Conservation (phyloP, 2,797 vertebrate species). For the Dicrostonyx torquatus region DNA sequence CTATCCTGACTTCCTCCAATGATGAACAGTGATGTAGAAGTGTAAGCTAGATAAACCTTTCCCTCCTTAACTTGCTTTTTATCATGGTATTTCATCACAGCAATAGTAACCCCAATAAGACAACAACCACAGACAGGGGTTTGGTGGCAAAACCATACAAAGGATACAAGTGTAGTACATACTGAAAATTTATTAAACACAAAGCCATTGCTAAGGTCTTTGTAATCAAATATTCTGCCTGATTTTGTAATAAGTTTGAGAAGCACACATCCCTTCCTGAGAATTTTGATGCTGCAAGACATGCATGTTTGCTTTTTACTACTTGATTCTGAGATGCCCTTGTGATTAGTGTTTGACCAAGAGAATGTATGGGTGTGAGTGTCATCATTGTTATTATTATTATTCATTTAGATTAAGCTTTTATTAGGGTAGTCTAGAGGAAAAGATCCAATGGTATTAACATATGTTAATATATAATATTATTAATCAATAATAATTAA, state of each 20-base stretch:
- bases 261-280: background rate
- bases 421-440: background rate
- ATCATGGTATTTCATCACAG: background rate
- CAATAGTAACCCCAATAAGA: background rate
- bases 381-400: background rate
- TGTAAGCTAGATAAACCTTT: background rate
- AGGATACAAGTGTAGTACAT: background rate
- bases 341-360: background rate
- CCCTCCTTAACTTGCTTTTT: background rate
- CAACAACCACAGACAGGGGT: background rate
- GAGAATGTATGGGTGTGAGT: background rate
- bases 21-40: background rate
- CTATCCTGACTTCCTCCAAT: background rate
- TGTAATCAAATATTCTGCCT: constrained; percentile 8
- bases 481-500: too few species aligned
- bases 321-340: constrained; percentile 21
- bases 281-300: background rate
- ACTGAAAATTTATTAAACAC: constrained; percentile 8
- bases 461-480: background rate
- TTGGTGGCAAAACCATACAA: background rate
- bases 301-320: background rate
- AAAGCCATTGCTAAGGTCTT: constrained; percentile 9
- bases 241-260: constrained; percentile 3
- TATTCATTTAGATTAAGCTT: background rate
- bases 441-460: background rate